phyloP scores from a whole-genome alignment of 2,113 vertebrate genomes.

The Reinhardtius hippoglossoides region DNA sequence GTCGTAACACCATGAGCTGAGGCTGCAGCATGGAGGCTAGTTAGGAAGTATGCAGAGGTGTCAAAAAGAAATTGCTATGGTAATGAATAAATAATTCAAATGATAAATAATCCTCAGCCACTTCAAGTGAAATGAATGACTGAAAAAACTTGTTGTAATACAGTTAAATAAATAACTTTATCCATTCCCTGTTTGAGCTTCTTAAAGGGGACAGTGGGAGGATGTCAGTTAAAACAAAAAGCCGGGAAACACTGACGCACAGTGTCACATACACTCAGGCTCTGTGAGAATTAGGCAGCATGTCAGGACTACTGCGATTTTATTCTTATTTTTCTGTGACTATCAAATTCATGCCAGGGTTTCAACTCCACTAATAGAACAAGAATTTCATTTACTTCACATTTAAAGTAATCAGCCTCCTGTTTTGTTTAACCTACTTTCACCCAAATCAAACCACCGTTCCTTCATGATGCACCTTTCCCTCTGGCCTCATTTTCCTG shows the following conservation, averaged over 20 bases:
- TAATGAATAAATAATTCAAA: not conserved
- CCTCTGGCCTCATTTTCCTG: constrained; percentile 54
- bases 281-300: not conserved
- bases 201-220: not conserved
- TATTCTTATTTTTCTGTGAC: not conserved
- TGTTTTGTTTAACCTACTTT: constrained; percentile 11
- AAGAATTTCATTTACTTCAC: not conserved
- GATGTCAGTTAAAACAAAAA: not conserved
- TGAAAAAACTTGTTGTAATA: not conserved
- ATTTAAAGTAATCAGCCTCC: not conserved
- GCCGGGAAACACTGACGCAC: too few species aligned
- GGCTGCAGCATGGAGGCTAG: not conserved
- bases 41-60: not conserved
- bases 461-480: constrained; percentile 31
- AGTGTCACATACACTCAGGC: not conserved
- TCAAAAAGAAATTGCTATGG: not conserved
- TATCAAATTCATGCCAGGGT: not conserved
- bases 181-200: not conserved
- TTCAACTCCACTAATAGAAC: not conserved
- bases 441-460: not conserved
- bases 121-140: not conserved
- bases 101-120: not conserved
- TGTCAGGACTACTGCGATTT: not conserved
- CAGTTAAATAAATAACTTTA: constrained; percentile 1
- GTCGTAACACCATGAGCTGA: not conserved